phyloP scores from a whole-genome alignment of 1,140 invertebrate species.

The Zaprionus davidi region DNA sequence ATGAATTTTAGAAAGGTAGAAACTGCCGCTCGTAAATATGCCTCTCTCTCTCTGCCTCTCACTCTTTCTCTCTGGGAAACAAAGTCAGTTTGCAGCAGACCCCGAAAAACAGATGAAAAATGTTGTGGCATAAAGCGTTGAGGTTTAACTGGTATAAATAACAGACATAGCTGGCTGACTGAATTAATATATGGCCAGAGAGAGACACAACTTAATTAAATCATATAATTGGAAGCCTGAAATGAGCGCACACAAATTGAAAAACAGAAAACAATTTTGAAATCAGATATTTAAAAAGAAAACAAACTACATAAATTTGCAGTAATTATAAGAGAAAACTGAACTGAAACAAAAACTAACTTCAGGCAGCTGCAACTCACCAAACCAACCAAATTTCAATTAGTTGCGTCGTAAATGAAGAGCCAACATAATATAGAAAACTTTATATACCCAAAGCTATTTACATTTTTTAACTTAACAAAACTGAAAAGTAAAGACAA shows the following conservation, averaged over 20 bases:
- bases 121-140: background rate
- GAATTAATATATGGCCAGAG: background rate
- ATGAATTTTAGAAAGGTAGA: conserved; percentile 41
- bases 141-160: conserved; percentile 2
- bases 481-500: too few relatives aligned
- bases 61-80: background rate
- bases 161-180: background rate
- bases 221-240: background rate
- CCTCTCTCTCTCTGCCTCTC: background rate
- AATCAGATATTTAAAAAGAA: background rate
- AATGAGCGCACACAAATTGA: background rate
- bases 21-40: conserved; percentile 18
- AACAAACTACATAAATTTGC: too few relatives aligned
- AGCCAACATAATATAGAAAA: too few relatives aligned
- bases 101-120: background rate
- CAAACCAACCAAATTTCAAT: background rate
- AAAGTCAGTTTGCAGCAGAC: background rate
- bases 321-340: background rate
- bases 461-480: too few relatives aligned
- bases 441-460: too few relatives aligned
- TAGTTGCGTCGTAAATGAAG: too few relatives aligned
- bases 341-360: background rate
- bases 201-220: background rate
- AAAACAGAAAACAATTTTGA: background rate
- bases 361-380: background rate